Evolutionary conservation across 2,797 vertebrate species (phyloP), one percentile per base, ranked within the genome.

Genomic region (Argyrosomus regius): DNA sequence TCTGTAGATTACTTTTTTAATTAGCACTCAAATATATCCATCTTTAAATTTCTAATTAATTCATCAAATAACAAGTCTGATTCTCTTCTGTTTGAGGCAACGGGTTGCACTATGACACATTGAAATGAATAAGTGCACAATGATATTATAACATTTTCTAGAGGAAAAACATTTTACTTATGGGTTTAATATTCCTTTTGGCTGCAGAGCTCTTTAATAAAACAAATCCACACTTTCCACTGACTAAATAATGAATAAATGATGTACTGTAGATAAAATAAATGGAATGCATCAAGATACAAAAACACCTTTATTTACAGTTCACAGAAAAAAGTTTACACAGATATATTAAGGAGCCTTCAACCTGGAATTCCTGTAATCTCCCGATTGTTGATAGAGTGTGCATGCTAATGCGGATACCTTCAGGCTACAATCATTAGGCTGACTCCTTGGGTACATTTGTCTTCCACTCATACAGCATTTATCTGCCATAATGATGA

Each of bases 1-100:
- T 79, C 41, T 85, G 89, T 76, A 49, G 67, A 88, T 88, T 60
- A 72, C 76, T 78, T 89, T 91, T 43, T 63, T 90, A 92, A 94
- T 91, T 91, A 86, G 76, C 65, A 64, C 75, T 88, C 64, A 64
- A 75, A 77, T 68, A 67, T 74, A 52, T 52, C 48, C 72, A n/a
- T 56, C 73, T 87, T 89, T 59, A 60, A 84, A 69, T 78, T 81
- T 78, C 60, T 52, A 72, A 80, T 85, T 80, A 83, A 83, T 80
- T 76, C 35, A 50, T n/a, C 45, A 61, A 72, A 65, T 41, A 81
- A 76, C n/a, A 73, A 72, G 31, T 77, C 41, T 3, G 20, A 45
- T 66, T 69, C 11, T 72, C 56, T 45, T 24, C 48, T 65, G n/a
- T 78, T 58, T 49, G n/a, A 80, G 71, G 71, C 28, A 50, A 76